Evolutionary conservation across 2,888 invertebrate species (phyloP).

Genomic region (Cheilosia soror): DNA sequence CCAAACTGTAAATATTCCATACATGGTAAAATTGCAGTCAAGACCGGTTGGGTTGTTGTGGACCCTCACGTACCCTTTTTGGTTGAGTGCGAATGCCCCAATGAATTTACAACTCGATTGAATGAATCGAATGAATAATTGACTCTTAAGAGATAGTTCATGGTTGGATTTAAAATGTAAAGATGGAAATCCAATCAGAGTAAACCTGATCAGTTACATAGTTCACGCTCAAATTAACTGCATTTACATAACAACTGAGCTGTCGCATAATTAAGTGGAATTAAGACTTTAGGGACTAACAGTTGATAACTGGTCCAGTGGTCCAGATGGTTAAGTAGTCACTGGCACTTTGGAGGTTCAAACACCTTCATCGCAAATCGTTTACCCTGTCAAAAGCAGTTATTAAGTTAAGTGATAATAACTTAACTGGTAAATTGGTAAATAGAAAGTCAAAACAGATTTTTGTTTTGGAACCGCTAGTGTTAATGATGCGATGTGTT

Average conservation of each 20-base stretch:
- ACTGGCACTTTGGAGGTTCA: background rate
- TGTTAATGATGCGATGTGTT: background rate
- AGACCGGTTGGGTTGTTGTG: background rate
- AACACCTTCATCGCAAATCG: background rate
- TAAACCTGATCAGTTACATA: background rate
- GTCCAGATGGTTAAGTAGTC: background rate
- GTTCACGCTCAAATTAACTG: background rate
- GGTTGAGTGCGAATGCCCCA: background rate
- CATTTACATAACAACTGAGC: background rate
- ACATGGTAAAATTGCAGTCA: background rate
- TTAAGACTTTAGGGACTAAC: background rate
- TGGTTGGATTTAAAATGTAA: background rate
- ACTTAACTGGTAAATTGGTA: background rate
- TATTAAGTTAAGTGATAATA: background rate
- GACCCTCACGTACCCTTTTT: background rate
- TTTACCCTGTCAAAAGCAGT: background rate
- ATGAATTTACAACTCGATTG: background rate
- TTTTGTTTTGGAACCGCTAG: background rate
- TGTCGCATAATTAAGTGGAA: background rate
- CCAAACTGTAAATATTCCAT: background rate
- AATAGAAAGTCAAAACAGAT: background rate
- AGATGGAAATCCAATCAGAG: background rate
- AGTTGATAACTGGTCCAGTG: background rate
- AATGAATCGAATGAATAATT: background rate
- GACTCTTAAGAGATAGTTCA: background rate